Base-by-base conservation (phyloP, 2,888 invertebrate species). In the Phrixothrix hirtus region DNA sequence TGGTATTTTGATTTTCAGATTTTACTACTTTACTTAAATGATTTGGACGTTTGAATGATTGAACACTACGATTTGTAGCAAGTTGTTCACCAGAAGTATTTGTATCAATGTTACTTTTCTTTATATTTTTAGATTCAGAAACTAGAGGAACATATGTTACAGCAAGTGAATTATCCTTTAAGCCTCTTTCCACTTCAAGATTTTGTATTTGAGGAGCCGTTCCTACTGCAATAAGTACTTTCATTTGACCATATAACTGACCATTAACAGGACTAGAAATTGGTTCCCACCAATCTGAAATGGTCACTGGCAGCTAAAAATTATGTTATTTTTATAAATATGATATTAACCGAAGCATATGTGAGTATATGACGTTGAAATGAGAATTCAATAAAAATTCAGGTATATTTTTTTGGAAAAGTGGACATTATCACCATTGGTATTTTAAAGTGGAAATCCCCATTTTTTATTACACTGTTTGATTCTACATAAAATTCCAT, bases 231-330 rank as follows among this genome's bases (percentile, higher is more conserved):
- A 83, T 70, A 6, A 84, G 62, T 30, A 82, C 79, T 62, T 81
- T 78, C 2, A 82, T 69, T 65, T 83, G 79, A 1, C 84, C 84
- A 45, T 77, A 66, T 11, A 75, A 65, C 32, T 74, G 67, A 25
- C 78, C 76, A 7, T 74, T 75, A 14, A 75, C 65, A 16, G 78
- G 75, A 59, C 77, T 74, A 1, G 72, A 62, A 41, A 84, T 78
- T 5, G 80, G 74, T 32, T 80, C 77, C 82, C 83, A 84, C 61
- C 79, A 80, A 65, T 85, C 84, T 7, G 80, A 78, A 34, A 81
- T 80, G 59, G 84, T 79, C 6, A 83, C 79, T 13, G 84, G 84
- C 58, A 81, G 68, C 81, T 83, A 57, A 47, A 71, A 69, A 51
- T 51, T n/a, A 29, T 29, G 3, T n/a, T n/a, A n/a, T n/a, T n/a